Conservation (phyloP, 2,888 invertebrate genomes). For the Pristionchus maxplancki region DNA sequence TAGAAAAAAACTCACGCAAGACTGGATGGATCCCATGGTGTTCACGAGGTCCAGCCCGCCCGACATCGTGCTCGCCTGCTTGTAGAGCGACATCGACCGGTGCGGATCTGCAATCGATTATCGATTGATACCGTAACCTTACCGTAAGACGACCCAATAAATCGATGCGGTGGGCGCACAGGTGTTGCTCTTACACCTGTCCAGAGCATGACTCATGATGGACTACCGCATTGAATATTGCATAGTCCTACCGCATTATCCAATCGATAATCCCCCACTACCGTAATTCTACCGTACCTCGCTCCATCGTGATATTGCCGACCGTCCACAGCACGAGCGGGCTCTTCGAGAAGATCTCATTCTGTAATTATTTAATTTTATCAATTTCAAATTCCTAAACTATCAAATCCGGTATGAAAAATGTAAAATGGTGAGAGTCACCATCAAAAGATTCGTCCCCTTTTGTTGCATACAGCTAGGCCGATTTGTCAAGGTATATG, state of each 20-base stretch:
- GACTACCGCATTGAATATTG: too few relatives aligned
- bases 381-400: too few relatives aligned
- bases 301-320: not conserved
- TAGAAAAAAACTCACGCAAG: not conserved
- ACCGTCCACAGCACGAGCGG: constrained; percentile 21
- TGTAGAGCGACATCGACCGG: not conserved
- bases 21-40: not conserved
- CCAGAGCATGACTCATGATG: too few relatives aligned
- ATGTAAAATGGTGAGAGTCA: too few relatives aligned
- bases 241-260: not conserved
- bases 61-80: not conserved
- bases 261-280: not conserved
- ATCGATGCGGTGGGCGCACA: not conserved
- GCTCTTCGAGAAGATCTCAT: constrained; percentile 22
- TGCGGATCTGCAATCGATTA: constrained; percentile 14
- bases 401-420: too few relatives aligned
- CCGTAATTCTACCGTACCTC: constrained; percentile 16
- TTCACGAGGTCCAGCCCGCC: constrained; percentile 9
- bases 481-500: too few relatives aligned
- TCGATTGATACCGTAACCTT: not conserved
- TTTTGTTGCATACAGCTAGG: too few relatives aligned
- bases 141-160: not conserved
- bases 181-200: too few relatives aligned
- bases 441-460: too few relatives aligned
- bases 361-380: not conserved